These are phyloP conservation scores for Mallateleia sp. DNA, from an alignment of 2,888 invertebrate species.

Conservation along the genomic window DNA sequence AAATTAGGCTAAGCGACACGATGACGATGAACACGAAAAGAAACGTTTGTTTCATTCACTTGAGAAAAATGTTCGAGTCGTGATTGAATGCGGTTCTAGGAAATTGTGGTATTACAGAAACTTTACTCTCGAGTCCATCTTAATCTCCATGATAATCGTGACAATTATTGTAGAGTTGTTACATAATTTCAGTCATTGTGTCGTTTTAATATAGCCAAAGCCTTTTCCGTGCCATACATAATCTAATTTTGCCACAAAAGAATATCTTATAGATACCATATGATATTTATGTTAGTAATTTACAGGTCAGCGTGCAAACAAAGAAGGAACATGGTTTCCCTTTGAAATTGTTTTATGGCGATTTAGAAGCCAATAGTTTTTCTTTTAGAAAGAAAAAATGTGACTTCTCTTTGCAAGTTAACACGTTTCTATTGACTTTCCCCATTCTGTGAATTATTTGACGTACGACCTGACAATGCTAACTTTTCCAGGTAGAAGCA, in stretches of 20 bases:
- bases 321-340: slow-evolving; percentile 38
- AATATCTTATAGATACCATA: slow-evolving; percentile 47
- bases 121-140: neutral
- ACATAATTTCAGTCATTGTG: slow-evolving; percentile 33
- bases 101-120: slow-evolving; percentile 11
- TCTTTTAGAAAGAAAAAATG: slow-evolving; percentile 32
- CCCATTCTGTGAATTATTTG: slow-evolving; percentile 76
- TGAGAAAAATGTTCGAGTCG: slow-evolving; percentile 25
- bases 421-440: slow-evolving; percentile 65
- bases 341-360: slow-evolving; percentile 49
- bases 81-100: slow-evolving; percentile 29
- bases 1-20: too few relatives aligned
- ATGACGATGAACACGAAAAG: too few relatives aligned
- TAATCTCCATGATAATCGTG: slow-evolving; percentile 50
- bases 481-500: slow-evolving; percentile 82
- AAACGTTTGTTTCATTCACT: too few relatives aligned
- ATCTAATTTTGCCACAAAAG: slow-evolving; percentile 44
- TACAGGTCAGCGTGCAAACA: slow-evolving; percentile 47
- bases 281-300: slow-evolving; percentile 67
- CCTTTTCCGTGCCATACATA: slow-evolving; percentile 29
- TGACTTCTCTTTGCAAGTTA: slow-evolving; percentile 49
- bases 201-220: slow-evolving; percentile 15
- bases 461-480: slow-evolving; percentile 78
- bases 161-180: slow-evolving; percentile 17
- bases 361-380: slow-evolving; percentile 54